These are phyloP conservation scores for Cranoglanis bouderius DNA, from an alignment of 2,113 vertebrate species.

Conservation along the genomic window DNA sequence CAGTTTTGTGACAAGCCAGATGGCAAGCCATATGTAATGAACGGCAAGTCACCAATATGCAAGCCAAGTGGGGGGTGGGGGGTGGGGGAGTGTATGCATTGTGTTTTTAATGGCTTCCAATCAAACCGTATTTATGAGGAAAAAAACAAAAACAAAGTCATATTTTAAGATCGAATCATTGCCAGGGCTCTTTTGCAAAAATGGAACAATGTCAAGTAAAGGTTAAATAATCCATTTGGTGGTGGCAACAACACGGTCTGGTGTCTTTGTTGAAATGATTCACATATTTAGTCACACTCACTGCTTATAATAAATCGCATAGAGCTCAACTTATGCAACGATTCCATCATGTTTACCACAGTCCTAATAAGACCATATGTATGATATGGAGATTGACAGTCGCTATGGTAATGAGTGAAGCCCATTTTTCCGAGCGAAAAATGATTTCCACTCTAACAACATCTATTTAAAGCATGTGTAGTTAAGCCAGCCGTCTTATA, in stretches of 20 bases:
- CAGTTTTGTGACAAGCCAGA: constrained; percentile 39
- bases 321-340: constrained; percentile 52
- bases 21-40: constrained; percentile 42
- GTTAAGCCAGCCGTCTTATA: constrained; percentile 55
- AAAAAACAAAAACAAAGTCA: constrained; percentile 18
- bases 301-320: constrained; percentile 34
- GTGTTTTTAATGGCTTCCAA: constrained; percentile 29
- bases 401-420: constrained; percentile 51
- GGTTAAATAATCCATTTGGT: constrained; percentile 33
- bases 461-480: constrained; percentile 57
- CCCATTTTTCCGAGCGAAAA: constrained; percentile 51
- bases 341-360: constrained; percentile 56
- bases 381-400: constrained; percentile 55
- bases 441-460: constrained; percentile 56
- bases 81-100: not conserved
- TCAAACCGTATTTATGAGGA: not conserved
- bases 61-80: not conserved
- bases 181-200: constrained; percentile 8
- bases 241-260: constrained; percentile 6
- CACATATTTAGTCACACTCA: constrained; percentile 42
- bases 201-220: constrained; percentile 9
- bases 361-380: constrained; percentile 56
- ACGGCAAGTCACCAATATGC: constrained; percentile 22
- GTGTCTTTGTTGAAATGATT: constrained; percentile 31
- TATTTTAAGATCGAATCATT: constrained; percentile 18